These are phyloP conservation scores for Astropecten irregularis DNA, from an alignment of 53 echinoderm and acorn worm genomes.

Conservation along the genomic window DNA sequence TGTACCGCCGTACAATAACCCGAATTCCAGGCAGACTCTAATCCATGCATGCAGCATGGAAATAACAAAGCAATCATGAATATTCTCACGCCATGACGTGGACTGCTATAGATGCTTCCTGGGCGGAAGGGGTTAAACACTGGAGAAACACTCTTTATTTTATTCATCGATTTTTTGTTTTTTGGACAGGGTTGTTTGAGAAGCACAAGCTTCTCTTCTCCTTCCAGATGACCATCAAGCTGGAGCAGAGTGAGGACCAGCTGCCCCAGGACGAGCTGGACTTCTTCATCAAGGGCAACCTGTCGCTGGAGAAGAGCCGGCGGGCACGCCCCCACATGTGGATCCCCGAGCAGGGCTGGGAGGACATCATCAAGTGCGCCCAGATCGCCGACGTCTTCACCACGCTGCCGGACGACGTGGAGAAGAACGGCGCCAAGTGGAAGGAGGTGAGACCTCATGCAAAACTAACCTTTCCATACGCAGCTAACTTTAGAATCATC, in stretches of 20 bases:
- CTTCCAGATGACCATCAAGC: slow-evolving; percentile 99
- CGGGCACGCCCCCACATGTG: slow-evolving; percentile 85
- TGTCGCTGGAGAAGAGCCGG: slow-evolving; percentile 96
- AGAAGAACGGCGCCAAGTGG: slow-evolving; percentile 81
- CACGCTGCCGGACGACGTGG: slow-evolving; percentile 87
- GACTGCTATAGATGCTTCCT: too few species aligned
- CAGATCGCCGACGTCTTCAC: slow-evolving; percentile 82
- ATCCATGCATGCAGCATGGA: too few species aligned
- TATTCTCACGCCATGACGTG: too few species aligned
- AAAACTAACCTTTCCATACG: too few species aligned
- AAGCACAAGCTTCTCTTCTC: slow-evolving; percentile 99
- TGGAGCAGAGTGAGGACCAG: slow-evolving; percentile 93
- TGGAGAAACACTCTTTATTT: too few species aligned
- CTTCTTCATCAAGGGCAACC: slow-evolving; percentile 99
- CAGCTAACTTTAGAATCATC: too few species aligned
- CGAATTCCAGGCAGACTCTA: too few species aligned
- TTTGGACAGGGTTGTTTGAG: slow-evolving; percentile 96
- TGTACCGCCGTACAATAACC: too few species aligned
- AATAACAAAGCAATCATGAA: too few species aligned
- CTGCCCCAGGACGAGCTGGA: slow-evolving; percentile 98
- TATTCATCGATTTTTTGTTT: too few species aligned
- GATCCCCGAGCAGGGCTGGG: slow-evolving; percentile 99
- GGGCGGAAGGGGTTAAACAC: too few species aligned
- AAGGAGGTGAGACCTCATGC: slow-evolving; percentile 66
- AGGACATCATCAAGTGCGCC: slow-evolving; percentile 90